Conservation (phyloP, 2,797 vertebrate species). For the Intellagama lesueurii region DNA sequence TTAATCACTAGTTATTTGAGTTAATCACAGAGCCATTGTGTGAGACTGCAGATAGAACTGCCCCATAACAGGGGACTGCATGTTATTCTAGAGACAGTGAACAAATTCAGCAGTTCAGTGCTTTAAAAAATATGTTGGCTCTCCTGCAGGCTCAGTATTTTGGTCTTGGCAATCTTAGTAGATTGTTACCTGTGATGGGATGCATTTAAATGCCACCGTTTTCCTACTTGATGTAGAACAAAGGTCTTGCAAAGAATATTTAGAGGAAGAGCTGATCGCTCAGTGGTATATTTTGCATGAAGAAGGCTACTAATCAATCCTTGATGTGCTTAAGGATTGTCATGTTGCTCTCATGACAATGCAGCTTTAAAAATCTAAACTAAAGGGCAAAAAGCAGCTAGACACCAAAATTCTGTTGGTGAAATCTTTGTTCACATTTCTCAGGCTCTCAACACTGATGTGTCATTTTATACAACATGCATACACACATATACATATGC, state of each 20-base stretch:
- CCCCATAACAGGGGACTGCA: background rate
- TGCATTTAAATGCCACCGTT: background rate
- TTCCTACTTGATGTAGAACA: background rate
- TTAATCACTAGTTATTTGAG: conserved; percentile 38
- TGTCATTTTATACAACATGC: no score
- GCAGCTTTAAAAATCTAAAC: background rate
- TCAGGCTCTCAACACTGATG: no score
- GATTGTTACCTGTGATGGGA: background rate
- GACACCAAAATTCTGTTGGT: background rate
- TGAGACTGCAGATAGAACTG: conserved; percentile 20
- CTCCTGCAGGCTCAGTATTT: background rate
- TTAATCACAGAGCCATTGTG: background rate
- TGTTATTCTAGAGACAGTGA: background rate
- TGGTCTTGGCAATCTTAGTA: background rate
- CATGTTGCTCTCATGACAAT: background rate
- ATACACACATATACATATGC: no score
- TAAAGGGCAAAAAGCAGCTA: background rate
- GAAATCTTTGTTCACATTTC: background rate
- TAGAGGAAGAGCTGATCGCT: background rate
- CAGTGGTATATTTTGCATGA: background rate
- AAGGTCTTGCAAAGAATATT: background rate
- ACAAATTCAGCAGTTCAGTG: background rate
- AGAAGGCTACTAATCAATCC: background rate
- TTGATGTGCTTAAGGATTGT: background rate
- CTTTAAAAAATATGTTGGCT: conserved; percentile 1